phyloP scores from a whole-genome alignment of 2,113 vertebrate genomes.

The Cyprinodon tularosa region DNA sequence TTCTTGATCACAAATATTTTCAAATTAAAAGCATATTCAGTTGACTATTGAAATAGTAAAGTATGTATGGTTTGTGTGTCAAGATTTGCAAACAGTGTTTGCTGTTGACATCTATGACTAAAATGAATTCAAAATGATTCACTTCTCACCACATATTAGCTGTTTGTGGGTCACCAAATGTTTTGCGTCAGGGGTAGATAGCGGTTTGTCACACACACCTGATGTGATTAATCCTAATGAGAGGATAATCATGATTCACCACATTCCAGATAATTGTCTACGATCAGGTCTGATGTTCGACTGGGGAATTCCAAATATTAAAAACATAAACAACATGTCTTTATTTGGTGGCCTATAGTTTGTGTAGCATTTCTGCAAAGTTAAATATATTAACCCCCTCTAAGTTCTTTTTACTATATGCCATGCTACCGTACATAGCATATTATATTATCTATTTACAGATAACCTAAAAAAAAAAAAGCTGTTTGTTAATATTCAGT shows the following conservation, averaged over 20 bases:
- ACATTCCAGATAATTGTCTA: neutral
- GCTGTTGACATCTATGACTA: neutral
- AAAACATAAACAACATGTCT: too few relatives aligned
- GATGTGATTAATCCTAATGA: slow-evolving; percentile 5
- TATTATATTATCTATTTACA: too few relatives aligned
- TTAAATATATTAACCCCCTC: too few relatives aligned
- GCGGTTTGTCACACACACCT: slow-evolving; percentile 17
- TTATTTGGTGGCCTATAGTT: neutral
- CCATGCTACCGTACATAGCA: too few relatives aligned
- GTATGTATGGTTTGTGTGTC: neutral
- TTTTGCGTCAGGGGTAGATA: slow-evolving; percentile 20
- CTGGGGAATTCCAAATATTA: too few relatives aligned
- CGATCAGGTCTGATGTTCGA: neutral
- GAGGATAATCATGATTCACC: neutral
- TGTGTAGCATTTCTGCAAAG: neutral
- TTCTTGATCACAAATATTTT: neutral
- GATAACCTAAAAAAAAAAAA: too few relatives aligned
- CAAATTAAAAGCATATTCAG: neutral
- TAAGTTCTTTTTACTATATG: neutral
- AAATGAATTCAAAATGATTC: slow-evolving; percentile 3
- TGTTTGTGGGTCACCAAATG: slow-evolving; percentile 12
- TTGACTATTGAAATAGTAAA: neutral
- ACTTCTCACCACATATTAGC: neutral
- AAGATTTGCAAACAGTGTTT: neutral
- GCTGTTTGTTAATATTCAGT: neutral